These are phyloP conservation scores for Apantesis nais DNA, from an alignment of 2,888 invertebrate genomes.

Conservation along the genomic window DNA sequence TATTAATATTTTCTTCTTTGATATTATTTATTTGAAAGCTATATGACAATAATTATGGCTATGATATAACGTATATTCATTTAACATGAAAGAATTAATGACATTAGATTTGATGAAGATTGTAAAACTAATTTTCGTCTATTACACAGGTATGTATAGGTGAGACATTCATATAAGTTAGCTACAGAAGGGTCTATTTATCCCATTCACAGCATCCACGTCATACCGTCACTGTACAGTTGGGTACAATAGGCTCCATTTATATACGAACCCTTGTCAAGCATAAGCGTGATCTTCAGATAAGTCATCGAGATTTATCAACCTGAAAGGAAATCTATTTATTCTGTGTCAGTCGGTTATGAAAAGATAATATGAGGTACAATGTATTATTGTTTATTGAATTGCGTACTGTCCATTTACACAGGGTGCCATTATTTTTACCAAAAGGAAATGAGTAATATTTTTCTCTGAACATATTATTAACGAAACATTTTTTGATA, in stretches of 20 bases:
- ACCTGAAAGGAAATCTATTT: constrained; percentile 49
- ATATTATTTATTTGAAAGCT: too few species aligned
- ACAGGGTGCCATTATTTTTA: background rate
- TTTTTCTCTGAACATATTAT: background rate
- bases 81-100: background rate
- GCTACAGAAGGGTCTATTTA: constrained; percentile 32
- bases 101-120: background rate
- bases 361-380: constrained; percentile 19
- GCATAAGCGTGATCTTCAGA: constrained; percentile 51
- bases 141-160: background rate
- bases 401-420: constrained; percentile 10
- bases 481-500: background rate
- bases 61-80: background rate
- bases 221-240: constrained; percentile 18
- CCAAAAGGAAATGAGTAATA: background rate
- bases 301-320: constrained; percentile 57
- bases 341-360: constrained; percentile 32
- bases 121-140: background rate
- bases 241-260: constrained; percentile 25
- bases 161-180: constrained; percentile 13
- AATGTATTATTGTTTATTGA: constrained; percentile 15
- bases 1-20: too few species aligned
- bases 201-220: constrained; percentile 25
- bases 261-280: constrained; percentile 65
- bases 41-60: too few species aligned